Conservation (phyloP, 2,888 invertebrate genomes). For the Himalopsyche anomala region DNA sequence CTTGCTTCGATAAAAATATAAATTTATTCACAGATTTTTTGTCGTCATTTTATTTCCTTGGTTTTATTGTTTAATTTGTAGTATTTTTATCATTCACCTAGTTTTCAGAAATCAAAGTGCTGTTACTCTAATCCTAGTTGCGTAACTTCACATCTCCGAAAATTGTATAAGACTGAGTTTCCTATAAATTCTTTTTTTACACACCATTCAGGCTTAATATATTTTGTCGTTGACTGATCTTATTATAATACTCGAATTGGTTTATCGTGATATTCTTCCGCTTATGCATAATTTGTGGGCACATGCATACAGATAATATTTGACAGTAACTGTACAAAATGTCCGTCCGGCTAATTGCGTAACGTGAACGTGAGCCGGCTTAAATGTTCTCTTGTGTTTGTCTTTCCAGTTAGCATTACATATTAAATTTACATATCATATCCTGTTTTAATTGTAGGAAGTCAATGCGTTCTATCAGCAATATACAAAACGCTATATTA, state of each 20-base stretch:
- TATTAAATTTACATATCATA: neutral
- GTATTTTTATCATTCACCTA: too few relatives aligned
- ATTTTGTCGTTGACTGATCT: neutral
- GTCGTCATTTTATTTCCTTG: too few relatives aligned
- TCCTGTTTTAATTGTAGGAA: neutral
- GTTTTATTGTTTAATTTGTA: too few relatives aligned
- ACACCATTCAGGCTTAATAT: too few relatives aligned
- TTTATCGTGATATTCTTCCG: neutral
- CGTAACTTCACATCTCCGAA: too few relatives aligned
- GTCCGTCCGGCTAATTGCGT: neutral
- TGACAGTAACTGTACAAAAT: conserved; percentile 1
- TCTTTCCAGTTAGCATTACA: neutral
- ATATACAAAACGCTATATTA: neutral
- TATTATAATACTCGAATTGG: neutral
- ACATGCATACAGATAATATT: conserved; percentile 1
- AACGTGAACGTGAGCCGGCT: conserved; percentile 13
- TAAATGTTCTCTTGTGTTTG: neutral
- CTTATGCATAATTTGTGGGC: conserved; percentile 1
- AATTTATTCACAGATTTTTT: too few relatives aligned
- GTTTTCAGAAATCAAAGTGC: too few relatives aligned
- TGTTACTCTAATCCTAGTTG: too few relatives aligned
- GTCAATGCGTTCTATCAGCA: neutral
- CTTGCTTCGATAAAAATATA: too few relatives aligned
- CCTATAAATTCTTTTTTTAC: too few relatives aligned
- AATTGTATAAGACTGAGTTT: too few relatives aligned